phyloP scores from a whole-genome alignment of 2,888 invertebrate genomes.

The Pycnomerus fuliginosus region DNA sequence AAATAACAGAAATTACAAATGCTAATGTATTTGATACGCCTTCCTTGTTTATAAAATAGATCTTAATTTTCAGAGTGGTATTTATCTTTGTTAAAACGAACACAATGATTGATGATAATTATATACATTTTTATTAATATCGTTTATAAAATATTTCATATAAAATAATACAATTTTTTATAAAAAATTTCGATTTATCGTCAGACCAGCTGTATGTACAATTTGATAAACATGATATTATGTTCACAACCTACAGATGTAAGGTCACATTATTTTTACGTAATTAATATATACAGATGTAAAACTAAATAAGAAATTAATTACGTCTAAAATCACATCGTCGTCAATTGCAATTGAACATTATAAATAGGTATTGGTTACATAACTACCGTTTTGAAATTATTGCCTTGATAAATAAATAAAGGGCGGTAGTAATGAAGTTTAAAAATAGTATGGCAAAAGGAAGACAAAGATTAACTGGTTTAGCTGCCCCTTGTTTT shows the following conservation, averaged over 20 bases:
- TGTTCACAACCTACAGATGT: conserved; percentile 38
- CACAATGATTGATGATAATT: too few species aligned
- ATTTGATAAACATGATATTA: conserved; percentile 30
- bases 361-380: conserved; percentile 9
- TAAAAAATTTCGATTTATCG: conserved; percentile 33
- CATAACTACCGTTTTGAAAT: conserved; percentile 6
- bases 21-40: too few species aligned
- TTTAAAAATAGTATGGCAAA: conserved; percentile 21
- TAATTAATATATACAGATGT: conserved; percentile 18
- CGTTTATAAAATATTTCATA: conserved; percentile 43
- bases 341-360: conserved; percentile 30
- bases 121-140: conserved; percentile 40
- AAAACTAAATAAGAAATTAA: conserved; percentile 10
- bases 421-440: conserved; percentile 25
- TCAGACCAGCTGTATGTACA: conserved; percentile 34
- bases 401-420: conserved; percentile 31
- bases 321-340: conserved; percentile 32
- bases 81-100: too few species aligned
- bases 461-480: conserved; percentile 33
- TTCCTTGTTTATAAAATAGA: too few species aligned
- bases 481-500: conserved; percentile 37
- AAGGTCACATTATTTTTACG: conserved; percentile 35
- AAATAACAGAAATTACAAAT: too few species aligned
- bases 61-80: too few species aligned
- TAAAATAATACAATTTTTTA: conserved; percentile 45